A percentile compares a stretch with the other conserved stretches of the same genome.
phyloP scores from a whole-genome alignment of 2,797 vertebrate species.

The Phoebastria nigripes region DNA sequence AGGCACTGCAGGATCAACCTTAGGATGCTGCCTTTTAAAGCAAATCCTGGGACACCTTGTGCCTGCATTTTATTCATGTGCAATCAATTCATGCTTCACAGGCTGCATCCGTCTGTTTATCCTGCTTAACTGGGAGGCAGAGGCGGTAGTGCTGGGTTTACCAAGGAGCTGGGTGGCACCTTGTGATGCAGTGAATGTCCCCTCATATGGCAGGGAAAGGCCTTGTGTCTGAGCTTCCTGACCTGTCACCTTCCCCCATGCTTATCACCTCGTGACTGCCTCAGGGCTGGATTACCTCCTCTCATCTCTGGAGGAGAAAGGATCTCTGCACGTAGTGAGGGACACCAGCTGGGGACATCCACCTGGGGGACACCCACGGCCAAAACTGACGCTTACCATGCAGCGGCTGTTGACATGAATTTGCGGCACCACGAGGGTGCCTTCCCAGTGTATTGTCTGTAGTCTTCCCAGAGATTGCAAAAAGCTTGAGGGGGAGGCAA shows the following conservation, averaged over 20 bases:
- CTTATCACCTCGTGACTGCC: not conserved
- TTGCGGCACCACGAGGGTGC: not conserved
- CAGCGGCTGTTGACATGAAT: not conserved
- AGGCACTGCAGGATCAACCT: not conserved
- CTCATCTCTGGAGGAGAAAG: not conserved
- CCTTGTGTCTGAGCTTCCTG: not conserved
- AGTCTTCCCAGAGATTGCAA: not conserved
- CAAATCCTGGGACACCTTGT: not conserved
- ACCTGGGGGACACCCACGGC: not conserved
- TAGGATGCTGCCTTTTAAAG: not conserved
- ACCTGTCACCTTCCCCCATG: not conserved
- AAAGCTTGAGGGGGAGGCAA: not conserved
- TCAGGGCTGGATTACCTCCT: not conserved
- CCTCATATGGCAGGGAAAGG: not conserved
- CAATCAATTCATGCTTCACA: not conserved
- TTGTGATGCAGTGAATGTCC: not conserved
- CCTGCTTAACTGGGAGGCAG: not conserved
- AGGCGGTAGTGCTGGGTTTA: not conserved
- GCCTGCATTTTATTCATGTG: not conserved
- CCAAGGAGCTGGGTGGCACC: not conserved
- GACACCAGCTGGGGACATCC: not conserved
- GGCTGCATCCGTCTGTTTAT: not conserved
- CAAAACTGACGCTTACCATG: not conserved
- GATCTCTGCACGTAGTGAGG: not conserved
- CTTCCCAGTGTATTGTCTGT: fast-evolving